A percentile compares a stretch with the other conserved stretches of the same genome.
Evolutionary conservation across 2,113 vertebrate genomes (phyloP).

Genomic region (Cololabis saira): DNA sequence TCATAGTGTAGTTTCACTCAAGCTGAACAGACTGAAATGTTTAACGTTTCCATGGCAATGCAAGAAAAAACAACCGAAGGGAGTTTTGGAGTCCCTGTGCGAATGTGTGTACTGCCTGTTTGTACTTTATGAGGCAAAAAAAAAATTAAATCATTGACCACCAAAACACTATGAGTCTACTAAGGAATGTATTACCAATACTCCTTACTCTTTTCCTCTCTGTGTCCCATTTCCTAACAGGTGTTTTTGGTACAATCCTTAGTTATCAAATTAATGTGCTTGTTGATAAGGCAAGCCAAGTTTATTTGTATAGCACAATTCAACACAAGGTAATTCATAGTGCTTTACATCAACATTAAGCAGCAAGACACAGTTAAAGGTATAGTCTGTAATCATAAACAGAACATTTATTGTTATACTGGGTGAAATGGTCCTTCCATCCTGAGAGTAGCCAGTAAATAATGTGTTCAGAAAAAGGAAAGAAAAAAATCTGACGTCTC

Average conservation of each 20-base stretch:
- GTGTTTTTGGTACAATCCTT: not conserved
- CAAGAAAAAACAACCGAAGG: slow-evolving; percentile 65
- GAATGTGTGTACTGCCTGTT: slow-evolving; percentile 20
- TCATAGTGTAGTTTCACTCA: slow-evolving; percentile 72
- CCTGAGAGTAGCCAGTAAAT: too few species aligned
- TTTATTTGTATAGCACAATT: too few species aligned
- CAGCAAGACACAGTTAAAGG: too few species aligned
- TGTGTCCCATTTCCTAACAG: too few species aligned
- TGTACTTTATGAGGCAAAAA: slow-evolving; percentile 7
- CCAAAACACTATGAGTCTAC: slow-evolving; percentile 42
- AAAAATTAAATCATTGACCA: slow-evolving; percentile 57
- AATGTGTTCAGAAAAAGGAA: too few species aligned
- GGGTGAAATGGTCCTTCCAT: too few species aligned
- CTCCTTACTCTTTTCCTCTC: slow-evolving; percentile 6
- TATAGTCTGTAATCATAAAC: too few species aligned
- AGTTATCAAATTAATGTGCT: not conserved
- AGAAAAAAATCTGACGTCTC: too few species aligned
- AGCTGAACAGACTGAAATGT: slow-evolving; percentile 77
- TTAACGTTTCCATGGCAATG: slow-evolving; percentile 74
- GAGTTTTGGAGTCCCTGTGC: slow-evolving; percentile 10
- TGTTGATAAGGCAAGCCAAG: too few species aligned
- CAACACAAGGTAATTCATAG: too few species aligned
- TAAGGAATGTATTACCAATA: slow-evolving; percentile 52
- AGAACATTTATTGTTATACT: too few species aligned
- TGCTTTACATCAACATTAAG: too few species aligned